These are phyloP conservation scores for Drosophila tani DNA, from an alignment of 1,140 invertebrate genomes.

Conservation along the genomic window DNA sequence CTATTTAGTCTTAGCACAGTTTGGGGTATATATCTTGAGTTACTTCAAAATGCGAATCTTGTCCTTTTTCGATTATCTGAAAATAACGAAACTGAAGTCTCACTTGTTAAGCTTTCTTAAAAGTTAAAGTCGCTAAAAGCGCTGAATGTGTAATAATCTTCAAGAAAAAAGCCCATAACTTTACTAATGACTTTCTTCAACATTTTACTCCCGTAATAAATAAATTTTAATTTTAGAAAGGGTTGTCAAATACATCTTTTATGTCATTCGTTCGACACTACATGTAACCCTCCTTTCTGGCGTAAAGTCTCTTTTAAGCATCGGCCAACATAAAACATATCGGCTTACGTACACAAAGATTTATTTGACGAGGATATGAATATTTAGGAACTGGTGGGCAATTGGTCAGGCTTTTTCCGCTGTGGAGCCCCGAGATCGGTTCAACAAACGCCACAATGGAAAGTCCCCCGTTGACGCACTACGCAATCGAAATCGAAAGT, in stretches of 20 bases:
- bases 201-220: not conserved
- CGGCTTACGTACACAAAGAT: not conserved
- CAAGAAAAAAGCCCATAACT: too few relatives aligned
- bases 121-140: too few relatives aligned
- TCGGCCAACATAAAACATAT: conserved; percentile 10
- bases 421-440: conserved; percentile 38
- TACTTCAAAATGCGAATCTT: too few relatives aligned
- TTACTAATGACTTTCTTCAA: too few relatives aligned
- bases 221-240: not conserved
- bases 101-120: too few relatives aligned
- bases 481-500: conserved; percentile 83
- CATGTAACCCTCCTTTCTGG: not conserved
- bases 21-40: too few relatives aligned
- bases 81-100: too few relatives aligned
- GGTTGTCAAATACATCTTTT: not conserved
- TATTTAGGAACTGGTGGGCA: conserved; percentile 8
- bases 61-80: too few relatives aligned
- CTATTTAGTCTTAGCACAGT: too few relatives aligned
- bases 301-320: not conserved
- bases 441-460: conserved; percentile 72
- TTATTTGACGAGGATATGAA: conserved; percentile 7
- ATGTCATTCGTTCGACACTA: not conserved
- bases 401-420: conserved; percentile 11
- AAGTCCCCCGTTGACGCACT: conserved; percentile 57
- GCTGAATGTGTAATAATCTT: too few relatives aligned